phyloP scores from a whole-genome alignment of 2,888 invertebrate species.

The Lapara coniferarum region DNA sequence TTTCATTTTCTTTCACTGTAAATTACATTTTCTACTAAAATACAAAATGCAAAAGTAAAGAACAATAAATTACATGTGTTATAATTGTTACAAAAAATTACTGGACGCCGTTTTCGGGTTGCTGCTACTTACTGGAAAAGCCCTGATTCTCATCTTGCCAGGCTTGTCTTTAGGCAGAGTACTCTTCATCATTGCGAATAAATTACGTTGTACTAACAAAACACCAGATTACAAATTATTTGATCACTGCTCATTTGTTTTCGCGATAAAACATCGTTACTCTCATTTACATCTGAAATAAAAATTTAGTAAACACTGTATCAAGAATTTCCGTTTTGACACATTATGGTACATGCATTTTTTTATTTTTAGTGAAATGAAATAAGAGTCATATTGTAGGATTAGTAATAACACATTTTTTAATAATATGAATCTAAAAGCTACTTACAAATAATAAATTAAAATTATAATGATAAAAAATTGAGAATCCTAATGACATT shows the following conservation, averaged over 20 bases:
- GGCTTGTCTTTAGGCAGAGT: slow-evolving; percentile 93
- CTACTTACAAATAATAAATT: slow-evolving; percentile 22
- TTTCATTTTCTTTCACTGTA: too few species aligned
- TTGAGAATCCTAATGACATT: slow-evolving; percentile 46
- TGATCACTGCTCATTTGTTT: slow-evolving; percentile 70
- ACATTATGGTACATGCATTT: not conserved
- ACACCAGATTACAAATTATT: slow-evolving; percentile 56
- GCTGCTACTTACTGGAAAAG: slow-evolving; percentile 94
- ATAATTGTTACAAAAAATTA: not conserved
- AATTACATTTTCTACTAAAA: too few species aligned
- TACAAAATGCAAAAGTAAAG: not conserved
- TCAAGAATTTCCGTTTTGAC: slow-evolving; percentile 11
- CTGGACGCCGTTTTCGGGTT: not conserved
- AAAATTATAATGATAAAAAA: slow-evolving; percentile 41
- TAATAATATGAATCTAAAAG: too few species aligned
- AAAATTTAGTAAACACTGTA: slow-evolving; percentile 52
- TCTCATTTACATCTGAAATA: slow-evolving; percentile 72
- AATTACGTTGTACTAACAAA: slow-evolving; percentile 60
- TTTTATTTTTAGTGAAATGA: not conserved
- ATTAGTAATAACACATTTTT: not conserved
- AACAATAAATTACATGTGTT: slow-evolving; percentile 1
- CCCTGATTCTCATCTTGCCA: slow-evolving; percentile 98
- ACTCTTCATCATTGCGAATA: slow-evolving; percentile 86
- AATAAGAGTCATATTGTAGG: not conserved
- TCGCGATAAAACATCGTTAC: slow-evolving; percentile 73